phyloP scores from a whole-genome alignment of 2,797 vertebrate species.

The Gadopsis bispinosus region DNA sequence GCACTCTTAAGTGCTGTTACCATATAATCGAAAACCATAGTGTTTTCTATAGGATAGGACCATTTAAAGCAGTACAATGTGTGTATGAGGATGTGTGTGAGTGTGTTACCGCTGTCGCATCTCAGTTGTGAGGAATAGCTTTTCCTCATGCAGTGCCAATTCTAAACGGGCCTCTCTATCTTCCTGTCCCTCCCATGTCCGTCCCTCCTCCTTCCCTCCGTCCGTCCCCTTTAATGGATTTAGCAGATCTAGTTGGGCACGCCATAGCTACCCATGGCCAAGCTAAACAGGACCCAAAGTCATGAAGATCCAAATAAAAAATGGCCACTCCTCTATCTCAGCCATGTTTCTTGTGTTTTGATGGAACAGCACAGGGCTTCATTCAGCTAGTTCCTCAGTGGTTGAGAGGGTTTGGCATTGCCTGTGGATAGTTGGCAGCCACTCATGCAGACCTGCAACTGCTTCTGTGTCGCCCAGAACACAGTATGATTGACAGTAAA shows the following conservation, averaged over 20 bases:
- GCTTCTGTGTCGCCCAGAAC: slow-evolving; percentile 66
- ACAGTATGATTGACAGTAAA: slow-evolving; percentile 69
- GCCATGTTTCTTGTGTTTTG: slow-evolving; percentile 65
- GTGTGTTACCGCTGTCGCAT: slow-evolving; percentile 58
- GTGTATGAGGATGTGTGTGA: slow-evolving; percentile 36
- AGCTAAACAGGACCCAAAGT: slow-evolving; percentile 82
- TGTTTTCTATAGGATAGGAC: slow-evolving; percentile 68
- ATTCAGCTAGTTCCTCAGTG: slow-evolving; percentile 37
- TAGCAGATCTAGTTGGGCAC: slow-evolving; percentile 78
- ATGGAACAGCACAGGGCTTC: slow-evolving; percentile 60
- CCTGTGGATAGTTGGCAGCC: slow-evolving; percentile 38
- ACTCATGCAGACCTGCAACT: slow-evolving; percentile 30
- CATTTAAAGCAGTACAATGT: slow-evolving; percentile 42
- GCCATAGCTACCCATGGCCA: slow-evolving; percentile 71
- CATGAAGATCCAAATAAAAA: slow-evolving; percentile 62
- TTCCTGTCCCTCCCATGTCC: slow-evolving; percentile 42
- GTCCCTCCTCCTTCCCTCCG: slow-evolving; percentile 60
- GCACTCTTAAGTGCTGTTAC: slow-evolving; percentile 62
- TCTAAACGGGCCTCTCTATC: slow-evolving; percentile 51
- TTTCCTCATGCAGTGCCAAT: slow-evolving; percentile 55
- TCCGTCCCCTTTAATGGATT: slow-evolving; percentile 78
- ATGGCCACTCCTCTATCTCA: slow-evolving; percentile 53
- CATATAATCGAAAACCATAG: slow-evolving; percentile 68
- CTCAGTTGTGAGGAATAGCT: slow-evolving; percentile 54
- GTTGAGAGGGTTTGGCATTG: slow-evolving; percentile 52